Base-by-base conservation (phyloP, 2,797 vertebrate genomes). In the Gambusia yucatana region DNA sequence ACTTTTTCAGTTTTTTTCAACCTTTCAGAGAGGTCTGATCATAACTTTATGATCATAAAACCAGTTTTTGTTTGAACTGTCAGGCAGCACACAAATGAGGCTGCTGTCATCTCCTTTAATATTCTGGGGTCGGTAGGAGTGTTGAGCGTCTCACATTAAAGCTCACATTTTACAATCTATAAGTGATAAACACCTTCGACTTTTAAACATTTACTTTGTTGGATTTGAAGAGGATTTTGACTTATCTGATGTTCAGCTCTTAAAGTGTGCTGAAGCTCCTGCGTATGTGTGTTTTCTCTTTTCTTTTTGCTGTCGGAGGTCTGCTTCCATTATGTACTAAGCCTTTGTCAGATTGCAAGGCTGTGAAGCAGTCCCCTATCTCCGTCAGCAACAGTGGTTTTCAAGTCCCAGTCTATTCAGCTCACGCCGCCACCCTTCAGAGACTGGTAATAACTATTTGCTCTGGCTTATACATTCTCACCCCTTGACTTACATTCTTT, bases 361-460 rank as follows among this genome's bases (percentile, higher is more conserved):
- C 90, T 90, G 87, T 86, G 90, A 92, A 93, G 86, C 77, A 48
- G 79, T 86, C 86, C 87, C 88, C 84, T 88, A 85, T 92, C 88
- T 79, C 86, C 89, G 79, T 59, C 22, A 72, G 88, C 90, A 86
- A 90, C 88, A 71, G 76, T 91, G 81, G 80, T 89, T 87, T 91
- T 89, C 78, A 90, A 86, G 79, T 91, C 88, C 73, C 88, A 85
- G 92, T 94, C 92, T 91, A 95, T 95, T 96, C 95, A 88, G 89
- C 89, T 93, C 93, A 92, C 88, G 86, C 89, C 74, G 77, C 84
- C 87, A 83, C 87, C 91, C 93, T 93, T 95, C 91, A 88, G 92
- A 95, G 94, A 89, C 86, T 90, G 87, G 84, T 95, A 94, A 96
- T 94, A 93, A 95, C 92, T 95, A 94, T 95, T 95, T 96, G 91